These are phyloP conservation scores for Cassiopea xamachana DNA, from an alignment of 30 jellyfish, hydroid and myxozoan genomes.

Conservation along the genomic window DNA sequence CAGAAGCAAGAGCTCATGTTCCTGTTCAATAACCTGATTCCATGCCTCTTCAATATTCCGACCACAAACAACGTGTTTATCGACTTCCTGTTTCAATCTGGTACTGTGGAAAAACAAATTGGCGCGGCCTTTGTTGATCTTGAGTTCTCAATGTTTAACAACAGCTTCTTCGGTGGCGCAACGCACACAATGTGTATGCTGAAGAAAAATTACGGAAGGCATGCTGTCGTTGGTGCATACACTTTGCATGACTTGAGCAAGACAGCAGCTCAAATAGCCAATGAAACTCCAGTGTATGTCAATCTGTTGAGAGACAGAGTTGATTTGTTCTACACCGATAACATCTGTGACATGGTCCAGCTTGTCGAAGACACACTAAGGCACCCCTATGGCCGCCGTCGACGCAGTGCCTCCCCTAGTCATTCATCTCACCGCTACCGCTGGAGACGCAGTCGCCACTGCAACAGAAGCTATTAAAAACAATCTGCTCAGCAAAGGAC, in stretches of 20 bases:
- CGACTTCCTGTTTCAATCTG: conserved; percentile 38
- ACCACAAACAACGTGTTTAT: conserved; percentile 13
- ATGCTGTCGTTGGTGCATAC: conserved; percentile 40
- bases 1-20: conserved; percentile 1
- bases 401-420: no score
- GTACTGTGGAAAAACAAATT: conserved; percentile 46
- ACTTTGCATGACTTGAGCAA: conserved; percentile 43
- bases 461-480: no score
- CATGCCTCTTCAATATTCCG: conserved; percentile 45
- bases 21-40: conserved; percentile 7
- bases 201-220: conserved; percentile 38
- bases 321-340: conserved; percentile 8
- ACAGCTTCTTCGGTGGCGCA: conserved; percentile 18
- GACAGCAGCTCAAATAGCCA: background rate
- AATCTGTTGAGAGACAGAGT: background rate
- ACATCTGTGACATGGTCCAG: background rate
- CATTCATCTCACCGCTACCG: no score
- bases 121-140: conserved; percentile 49
- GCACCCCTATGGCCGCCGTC: conserved; percentile 1
- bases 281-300: background rate
- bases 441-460: no score
- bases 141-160: conserved; percentile 19
- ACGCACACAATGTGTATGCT: conserved; percentile 32
- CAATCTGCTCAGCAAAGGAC: no score
- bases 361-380: conserved; percentile 1